Evolutionary conservation across 2,797 vertebrate species (phyloP), one percentile per base, ranked within the genome.

Genomic region (Zenarchopterus dispar): DNA sequence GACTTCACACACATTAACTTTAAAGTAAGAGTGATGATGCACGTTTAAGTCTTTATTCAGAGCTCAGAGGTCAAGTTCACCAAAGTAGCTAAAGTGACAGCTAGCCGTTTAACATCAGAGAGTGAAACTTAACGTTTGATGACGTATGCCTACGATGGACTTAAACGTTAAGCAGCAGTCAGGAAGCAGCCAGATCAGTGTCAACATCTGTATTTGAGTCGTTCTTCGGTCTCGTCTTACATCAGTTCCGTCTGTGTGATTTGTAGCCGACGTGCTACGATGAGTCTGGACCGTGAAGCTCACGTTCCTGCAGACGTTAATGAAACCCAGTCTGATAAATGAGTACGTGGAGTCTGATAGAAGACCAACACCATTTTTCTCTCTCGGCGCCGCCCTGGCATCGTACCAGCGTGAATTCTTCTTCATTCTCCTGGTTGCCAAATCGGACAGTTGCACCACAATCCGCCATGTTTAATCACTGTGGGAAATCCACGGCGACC

Each of bases 241-340:
- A 22, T 39, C 7, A 5, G 48, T 43, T 26, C 75, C 41, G 21
- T 54, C 42, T 72, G 23, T 73, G 49, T 70, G 44, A 67, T 74
- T 76, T 66, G 17, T 17, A 70, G 74, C 68, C 23, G 70, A 62
- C 46, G 33, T 59, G 17, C 62, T 49, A 54, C 50, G 62, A 53
- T 11, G 58, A 73, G 59, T 8, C 54, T 5, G 42, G 42, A 62
- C 18, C 17, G 28, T 17, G 50, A 56, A 49, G 43, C 41, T 24
- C 1, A 1, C 33, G 18, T 65, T 64, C 24, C 65, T 47, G 15
- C 67, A 47, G 56, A 68, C 63, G 57, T 53, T 58, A 69, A 75
- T 73, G 70, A 76, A 58, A 62, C 15, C 28, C 67, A 65, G 51
- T 48, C 63, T 47, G 65, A 73, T 69, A 36, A 53, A 75, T 73